Percentiles rank a stretch among this genome's conserved stretches.
These are phyloP conservation scores for Scartelaos histophorus DNA, from an alignment of 2,113 vertebrate genomes.

Conservation along the genomic window DNA sequence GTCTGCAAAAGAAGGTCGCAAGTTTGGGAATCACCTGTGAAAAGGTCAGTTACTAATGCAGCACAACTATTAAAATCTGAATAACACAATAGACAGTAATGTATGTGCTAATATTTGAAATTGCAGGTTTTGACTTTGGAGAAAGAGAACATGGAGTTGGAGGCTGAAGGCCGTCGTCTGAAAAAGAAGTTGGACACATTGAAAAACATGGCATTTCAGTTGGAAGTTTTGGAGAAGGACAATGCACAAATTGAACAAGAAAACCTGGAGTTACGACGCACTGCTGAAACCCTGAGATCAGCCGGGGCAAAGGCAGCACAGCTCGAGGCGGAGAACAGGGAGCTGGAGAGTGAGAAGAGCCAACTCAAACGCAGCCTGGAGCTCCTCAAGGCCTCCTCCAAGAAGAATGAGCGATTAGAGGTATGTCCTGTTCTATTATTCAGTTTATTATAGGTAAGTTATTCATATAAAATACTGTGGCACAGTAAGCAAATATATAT, in stretches of 20 bases:
- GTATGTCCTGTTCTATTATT: slow-evolving; percentile 27
- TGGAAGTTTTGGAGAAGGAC: slow-evolving; percentile 93
- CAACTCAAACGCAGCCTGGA: slow-evolving; percentile 91
- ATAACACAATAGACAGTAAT: too few relatives aligned
- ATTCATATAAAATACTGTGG: background rate
- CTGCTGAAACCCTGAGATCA: slow-evolving; percentile 85
- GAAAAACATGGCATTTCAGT: slow-evolving; percentile 88
- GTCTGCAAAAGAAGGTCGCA: slow-evolving; percentile 90
- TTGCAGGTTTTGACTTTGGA: slow-evolving; percentile 83
- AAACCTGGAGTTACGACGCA: slow-evolving; percentile 89
- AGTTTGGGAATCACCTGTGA: slow-evolving; percentile 92
- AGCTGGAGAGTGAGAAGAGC: slow-evolving; percentile 91
- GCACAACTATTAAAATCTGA: background rate
- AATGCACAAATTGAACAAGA: slow-evolving; percentile 92
- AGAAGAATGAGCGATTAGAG: slow-evolving; percentile 94
- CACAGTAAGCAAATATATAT: background rate
- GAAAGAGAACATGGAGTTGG: slow-evolving; percentile 90
- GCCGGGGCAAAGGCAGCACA: slow-evolving; percentile 87
- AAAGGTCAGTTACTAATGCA: slow-evolving; percentile 68
- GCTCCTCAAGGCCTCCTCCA: slow-evolving; percentile 91
- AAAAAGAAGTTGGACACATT: slow-evolving; percentile 90
- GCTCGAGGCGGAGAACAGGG: slow-evolving; percentile 90
- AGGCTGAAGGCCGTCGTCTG: slow-evolving; percentile 87
- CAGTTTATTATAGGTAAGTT: too few relatives aligned
- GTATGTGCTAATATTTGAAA: background rate